Evolutionary conservation across 2,888 invertebrate genomes (phyloP).

Genomic region (Xestia sexstrigata): DNA sequence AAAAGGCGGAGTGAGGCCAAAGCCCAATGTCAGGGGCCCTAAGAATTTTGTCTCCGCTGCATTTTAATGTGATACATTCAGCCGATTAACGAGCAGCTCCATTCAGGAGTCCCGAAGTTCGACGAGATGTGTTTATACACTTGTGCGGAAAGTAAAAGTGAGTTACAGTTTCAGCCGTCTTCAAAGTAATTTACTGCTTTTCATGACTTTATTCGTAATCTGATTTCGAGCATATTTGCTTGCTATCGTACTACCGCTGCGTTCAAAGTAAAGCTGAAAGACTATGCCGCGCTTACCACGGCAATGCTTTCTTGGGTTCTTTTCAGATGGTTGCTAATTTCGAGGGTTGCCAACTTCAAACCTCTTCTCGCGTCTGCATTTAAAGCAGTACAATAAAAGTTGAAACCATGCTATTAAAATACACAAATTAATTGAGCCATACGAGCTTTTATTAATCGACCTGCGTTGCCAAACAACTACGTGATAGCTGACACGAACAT

Average conservation of each 20-base stretch:
- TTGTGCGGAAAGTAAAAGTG: conserved; percentile 43
- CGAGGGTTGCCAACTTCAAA: no score
- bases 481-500: conserved; percentile 11
- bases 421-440: not conserved
- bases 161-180: conserved; percentile 34
- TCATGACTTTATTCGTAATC: not conserved
- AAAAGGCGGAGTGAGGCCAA: conserved; percentile 85
- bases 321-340: no score
- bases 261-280: not conserved
- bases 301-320: not conserved
- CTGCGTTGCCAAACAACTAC: conserved; percentile 34
- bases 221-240: conserved; percentile 13
- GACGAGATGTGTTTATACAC: conserved; percentile 30
- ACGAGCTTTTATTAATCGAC: conserved; percentile 6
- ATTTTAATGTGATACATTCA: conserved; percentile 65
- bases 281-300: not conserved
- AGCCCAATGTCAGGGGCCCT: conserved; percentile 89
- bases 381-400: not conserved
- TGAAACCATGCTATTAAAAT: not conserved
- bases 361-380: no score
- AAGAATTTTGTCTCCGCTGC: conserved; percentile 80
- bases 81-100: conserved; percentile 45
- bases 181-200: conserved; percentile 39
- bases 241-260: not conserved
- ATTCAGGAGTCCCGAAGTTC: conserved; percentile 43